These are phyloP conservation scores for Leucoraja erinaceus DNA, from an alignment of 2,113 vertebrate species.

Conservation along the genomic window DNA sequence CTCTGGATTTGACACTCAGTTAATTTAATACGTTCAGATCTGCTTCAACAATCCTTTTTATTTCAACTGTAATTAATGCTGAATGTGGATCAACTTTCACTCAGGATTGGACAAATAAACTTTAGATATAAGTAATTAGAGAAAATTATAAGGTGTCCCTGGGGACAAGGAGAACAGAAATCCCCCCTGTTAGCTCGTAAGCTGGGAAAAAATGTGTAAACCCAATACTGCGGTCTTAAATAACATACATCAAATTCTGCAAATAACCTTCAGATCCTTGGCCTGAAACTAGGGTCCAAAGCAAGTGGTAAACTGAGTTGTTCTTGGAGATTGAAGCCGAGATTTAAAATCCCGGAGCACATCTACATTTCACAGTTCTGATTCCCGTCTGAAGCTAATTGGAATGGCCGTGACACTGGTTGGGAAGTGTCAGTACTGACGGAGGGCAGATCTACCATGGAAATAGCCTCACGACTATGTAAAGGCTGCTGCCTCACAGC, in stretches of 20 bases:
- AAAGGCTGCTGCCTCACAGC: no score
- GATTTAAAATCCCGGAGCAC: neutral
- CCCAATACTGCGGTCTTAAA: neutral
- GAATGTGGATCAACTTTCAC: neutral
- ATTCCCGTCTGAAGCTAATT: neutral
- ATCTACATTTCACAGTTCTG: neutral
- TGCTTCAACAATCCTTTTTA: neutral
- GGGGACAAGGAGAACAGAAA: slow-evolving; percentile 1
- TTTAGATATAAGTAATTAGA: neutral
- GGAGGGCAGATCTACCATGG: no score
- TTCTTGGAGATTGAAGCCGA: neutral
- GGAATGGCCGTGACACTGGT: neutral
- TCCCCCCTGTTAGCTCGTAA: neutral
- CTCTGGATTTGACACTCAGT: neutral
- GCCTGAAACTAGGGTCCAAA: neutral
- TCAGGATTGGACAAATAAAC: slow-evolving; percentile 20
- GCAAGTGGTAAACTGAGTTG: neutral
- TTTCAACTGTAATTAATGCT: slow-evolving; percentile 31
- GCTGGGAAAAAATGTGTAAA: neutral
- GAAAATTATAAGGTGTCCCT: slow-evolving; percentile 10
- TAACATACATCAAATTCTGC: neutral
- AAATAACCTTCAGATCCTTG: no score
- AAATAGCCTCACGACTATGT: neutral
- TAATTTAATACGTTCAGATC: neutral
- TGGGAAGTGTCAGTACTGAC: neutral